These are phyloP conservation scores for Mixornis gularis DNA, from an alignment of 2,113 vertebrate genomes.

Conservation along the genomic window DNA sequence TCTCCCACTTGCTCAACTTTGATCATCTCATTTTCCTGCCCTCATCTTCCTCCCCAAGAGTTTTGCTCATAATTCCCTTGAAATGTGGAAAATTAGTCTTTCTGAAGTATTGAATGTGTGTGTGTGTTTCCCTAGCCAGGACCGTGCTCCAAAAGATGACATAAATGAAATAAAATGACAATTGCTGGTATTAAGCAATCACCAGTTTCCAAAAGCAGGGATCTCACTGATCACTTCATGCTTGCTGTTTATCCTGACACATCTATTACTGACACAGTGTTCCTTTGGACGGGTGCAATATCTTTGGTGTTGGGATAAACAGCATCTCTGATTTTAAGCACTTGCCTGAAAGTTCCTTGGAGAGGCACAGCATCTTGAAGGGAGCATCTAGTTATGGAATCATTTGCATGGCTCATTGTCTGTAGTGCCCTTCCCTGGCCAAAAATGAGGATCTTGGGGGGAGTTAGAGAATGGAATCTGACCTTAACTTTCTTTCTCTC, in stretches of 20 bases:
- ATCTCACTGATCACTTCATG: background rate
- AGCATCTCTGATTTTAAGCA: background rate
- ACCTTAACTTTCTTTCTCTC: background rate
- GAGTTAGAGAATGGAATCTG: background rate
- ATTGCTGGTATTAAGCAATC: background rate
- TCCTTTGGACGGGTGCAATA: rapidly evolving
- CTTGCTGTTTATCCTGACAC: background rate
- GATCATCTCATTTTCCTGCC: background rate
- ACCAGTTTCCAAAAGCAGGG: background rate
- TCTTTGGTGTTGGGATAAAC: background rate
- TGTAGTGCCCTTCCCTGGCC: rapidly evolving
- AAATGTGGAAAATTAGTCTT: slow-evolving; percentile 4
- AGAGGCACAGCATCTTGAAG: background rate
- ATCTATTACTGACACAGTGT: rapidly evolving
- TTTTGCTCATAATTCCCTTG: background rate
- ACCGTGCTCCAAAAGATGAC: background rate
- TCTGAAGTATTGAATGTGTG: background rate
- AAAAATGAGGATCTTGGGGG: rapidly evolving
- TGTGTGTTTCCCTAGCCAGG: background rate
- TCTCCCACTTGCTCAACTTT: background rate
- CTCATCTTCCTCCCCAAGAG: background rate
- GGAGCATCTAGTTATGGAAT: background rate
- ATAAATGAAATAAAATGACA: background rate
- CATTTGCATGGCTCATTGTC: rapidly evolving
- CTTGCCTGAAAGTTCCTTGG: background rate